These are phyloP conservation scores for Palaemon carinicauda DNA, from an alignment of 1,140 invertebrate genomes.

Conservation along the genomic window DNA sequence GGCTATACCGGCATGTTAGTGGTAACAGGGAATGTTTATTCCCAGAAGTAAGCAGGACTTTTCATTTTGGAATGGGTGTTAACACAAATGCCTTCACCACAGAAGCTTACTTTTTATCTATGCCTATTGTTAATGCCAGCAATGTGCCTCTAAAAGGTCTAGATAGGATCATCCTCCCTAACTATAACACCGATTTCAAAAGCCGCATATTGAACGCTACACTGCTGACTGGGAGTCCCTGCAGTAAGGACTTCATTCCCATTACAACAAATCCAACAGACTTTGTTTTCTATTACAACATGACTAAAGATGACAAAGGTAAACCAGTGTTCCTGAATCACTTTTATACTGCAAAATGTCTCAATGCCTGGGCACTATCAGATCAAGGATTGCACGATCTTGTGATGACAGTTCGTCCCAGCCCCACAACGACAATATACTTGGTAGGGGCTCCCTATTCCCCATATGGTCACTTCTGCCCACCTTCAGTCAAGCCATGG, in stretches of 20 bases:
- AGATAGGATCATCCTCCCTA: neutral
- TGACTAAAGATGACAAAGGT: neutral
- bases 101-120: neutral
- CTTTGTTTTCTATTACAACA: conserved; percentile 37
- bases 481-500: neutral
- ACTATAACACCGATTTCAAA: neutral
- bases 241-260: conserved; percentile 1
- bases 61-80: conserved; percentile 6
- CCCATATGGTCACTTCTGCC: neutral
- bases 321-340: neutral
- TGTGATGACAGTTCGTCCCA: neutral
- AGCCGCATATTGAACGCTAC: neutral
- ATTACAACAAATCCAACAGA: neutral
- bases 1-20: conserved; percentile 17
- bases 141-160: neutral
- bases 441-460: neutral
- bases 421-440: neutral
- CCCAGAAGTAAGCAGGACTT: conserved; percentile 12
- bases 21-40: conserved; percentile 6
- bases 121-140: neutral
- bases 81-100: neutral
- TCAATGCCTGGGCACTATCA: conserved; percentile 19
- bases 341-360: neutral
- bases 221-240: conserved; percentile 10
- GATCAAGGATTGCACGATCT: conserved; percentile 11